Percentiles rank a stretch among this genome's conserved stretches.
phyloP scores from a whole-genome alignment of 2,888 invertebrate genomes.

The Chaetogeoica ovagalla region DNA sequence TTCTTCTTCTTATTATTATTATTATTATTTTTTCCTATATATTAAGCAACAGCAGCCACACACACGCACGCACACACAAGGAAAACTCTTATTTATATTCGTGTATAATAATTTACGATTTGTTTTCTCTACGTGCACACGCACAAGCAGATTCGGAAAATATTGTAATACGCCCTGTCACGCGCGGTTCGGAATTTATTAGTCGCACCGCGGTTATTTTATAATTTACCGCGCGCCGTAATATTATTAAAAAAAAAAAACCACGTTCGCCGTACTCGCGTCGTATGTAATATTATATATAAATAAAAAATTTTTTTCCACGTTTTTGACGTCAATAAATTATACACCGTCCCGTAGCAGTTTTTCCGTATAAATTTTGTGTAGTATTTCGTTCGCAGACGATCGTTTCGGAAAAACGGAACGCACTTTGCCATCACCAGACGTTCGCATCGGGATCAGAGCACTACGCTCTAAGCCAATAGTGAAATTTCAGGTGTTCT shows the following conservation, averaged over 20 bases:
- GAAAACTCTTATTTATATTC: background rate
- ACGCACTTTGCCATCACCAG: too few species aligned
- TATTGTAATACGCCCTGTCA: conserved; percentile 31
- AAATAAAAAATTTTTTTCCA: background rate
- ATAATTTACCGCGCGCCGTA: too few species aligned
- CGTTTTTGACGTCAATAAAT: conserved; percentile 20
- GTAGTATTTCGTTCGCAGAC: too few species aligned
- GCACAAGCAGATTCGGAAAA: conserved; percentile 30
- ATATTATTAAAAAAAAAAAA: too few species aligned
- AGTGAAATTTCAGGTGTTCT: too few species aligned
- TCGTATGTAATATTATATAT: too few species aligned
- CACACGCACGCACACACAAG: conserved; percentile 4
- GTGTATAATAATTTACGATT: background rate
- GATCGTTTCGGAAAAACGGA: too few species aligned
- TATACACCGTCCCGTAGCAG: background rate
- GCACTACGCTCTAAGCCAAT: too few species aligned
- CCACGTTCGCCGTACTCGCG: background rate
- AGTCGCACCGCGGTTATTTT: conserved; percentile 15
- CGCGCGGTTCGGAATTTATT: conserved; percentile 39
- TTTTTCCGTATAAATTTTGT: too few species aligned
- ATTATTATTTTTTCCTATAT: too few species aligned
- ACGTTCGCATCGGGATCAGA: too few species aligned
- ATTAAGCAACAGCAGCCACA: too few species aligned
- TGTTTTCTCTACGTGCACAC: background rate
- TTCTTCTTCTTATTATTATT: background rate